Evolutionary conservation across 2,113 vertebrate genomes (phyloP), one percentile per base, ranked within the genome.

Genomic region (Tragelaphus scriptus): DNA sequence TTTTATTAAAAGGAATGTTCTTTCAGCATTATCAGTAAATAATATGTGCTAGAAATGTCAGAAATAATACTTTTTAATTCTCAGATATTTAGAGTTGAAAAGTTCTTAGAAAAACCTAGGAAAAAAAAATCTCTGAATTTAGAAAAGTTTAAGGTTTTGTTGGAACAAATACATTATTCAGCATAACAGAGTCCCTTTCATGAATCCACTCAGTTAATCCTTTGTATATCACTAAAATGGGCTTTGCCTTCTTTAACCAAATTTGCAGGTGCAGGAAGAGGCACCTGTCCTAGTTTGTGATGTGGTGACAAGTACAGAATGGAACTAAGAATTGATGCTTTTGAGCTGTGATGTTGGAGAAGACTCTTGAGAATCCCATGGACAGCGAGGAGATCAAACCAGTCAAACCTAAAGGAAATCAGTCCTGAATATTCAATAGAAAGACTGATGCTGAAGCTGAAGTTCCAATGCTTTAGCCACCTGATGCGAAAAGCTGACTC

Each of bases 31-130:
- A 81, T 40, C 28, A 86, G 53, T 81, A 94, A 92, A 86, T 88
- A 90, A 23, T 10, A 25, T 82, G 81, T 90, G 44, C 89, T 96
- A 90, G 94, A 94, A 97, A 77, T 85, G 85, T 97, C 97, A 93
- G 40, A 82, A 91, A 77, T 7, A 26, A 26, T 61, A 77, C 32
- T 92, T 95, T 96, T 65, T 84, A 97, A 97, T 95, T 95, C 82
- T 97, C 56, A 95, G 63, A 58, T 97, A 92, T 85, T 65, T 88
- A 91, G 40, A 90, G 61, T n/a, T 85, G 51, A 93, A 97, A 77
- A 92, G n/a, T 51, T 88, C 32, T 88, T 58, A 71, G 40, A 55
- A 77, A 84, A 95, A 71, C 58, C 82, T 59, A 89, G 68, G 80
- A 61, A 93, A 92, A 93, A 56, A 21, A 80, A 58, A 85, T 17